A percentile compares a stretch with the other conserved stretches of the same genome.
Evolutionary conservation across 1,140 invertebrate genomes (phyloP).

Genomic region (Leptonema lineaticorne): DNA sequence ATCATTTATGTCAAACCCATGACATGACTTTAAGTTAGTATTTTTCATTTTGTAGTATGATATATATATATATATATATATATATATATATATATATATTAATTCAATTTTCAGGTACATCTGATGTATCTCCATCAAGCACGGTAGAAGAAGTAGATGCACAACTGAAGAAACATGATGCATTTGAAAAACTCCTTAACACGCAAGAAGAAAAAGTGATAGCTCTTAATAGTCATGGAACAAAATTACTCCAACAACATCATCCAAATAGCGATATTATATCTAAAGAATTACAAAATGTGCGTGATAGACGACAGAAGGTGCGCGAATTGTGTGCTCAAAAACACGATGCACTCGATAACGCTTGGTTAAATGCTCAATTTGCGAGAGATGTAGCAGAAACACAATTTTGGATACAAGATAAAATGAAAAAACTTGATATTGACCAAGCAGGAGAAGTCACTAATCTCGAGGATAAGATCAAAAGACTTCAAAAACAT

Average conservation of each 20-base stretch:
- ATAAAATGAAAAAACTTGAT: conserved; percentile 88
- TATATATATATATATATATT: not conserved
- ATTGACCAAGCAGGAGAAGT: conserved; percentile 72
- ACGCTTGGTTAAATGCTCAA: conserved; percentile 81
- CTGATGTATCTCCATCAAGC: conserved; percentile 53
- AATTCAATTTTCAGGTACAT: conserved; percentile 44
- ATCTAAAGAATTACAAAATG: conserved; percentile 67
- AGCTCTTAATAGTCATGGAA: conserved; percentile 81
- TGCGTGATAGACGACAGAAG: conserved; percentile 69
- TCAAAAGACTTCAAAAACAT: conserved; percentile 97
- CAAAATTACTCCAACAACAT: conserved; percentile 85
- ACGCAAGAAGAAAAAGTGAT: conserved; percentile 84
- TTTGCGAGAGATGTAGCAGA: conserved; percentile 89
- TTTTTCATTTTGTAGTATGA: not conserved
- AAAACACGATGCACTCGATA: conserved; percentile 69
- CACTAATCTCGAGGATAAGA: conserved; percentile 79
- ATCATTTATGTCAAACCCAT: conserved; percentile 85
- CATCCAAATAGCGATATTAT: conserved; percentile 94
- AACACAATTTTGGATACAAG: conserved; percentile 88
- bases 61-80: not conserved
- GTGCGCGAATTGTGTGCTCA: conserved; percentile 65
- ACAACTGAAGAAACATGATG: conserved; percentile 87
- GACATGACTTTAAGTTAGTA: conserved; percentile 68
- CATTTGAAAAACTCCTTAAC: conserved; percentile 82
- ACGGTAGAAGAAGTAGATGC: conserved; percentile 85